Evolutionary conservation across 1,140 invertebrate species (phyloP), one percentile per base, ranked within the genome.

Genomic region (Zaprionus lachaisei): DNA sequence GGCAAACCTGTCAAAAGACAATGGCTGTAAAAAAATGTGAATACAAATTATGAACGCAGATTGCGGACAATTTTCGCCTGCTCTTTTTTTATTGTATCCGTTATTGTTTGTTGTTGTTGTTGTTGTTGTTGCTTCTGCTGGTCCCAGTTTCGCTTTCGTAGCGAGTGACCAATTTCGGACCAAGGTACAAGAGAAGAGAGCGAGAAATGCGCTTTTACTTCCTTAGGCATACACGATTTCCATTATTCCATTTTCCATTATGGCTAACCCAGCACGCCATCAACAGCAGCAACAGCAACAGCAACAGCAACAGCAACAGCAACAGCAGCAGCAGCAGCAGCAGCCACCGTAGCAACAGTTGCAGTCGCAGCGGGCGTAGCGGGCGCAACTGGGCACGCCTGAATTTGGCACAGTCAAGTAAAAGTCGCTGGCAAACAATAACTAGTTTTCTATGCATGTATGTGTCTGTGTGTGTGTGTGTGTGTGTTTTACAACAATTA

Each of bases 1-100:
- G 84, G 84, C 84, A 79, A 89, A 89, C 84, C 66, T 90, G 85
- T 90, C 84, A 89, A 90, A 90, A 90, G 85, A 89, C 84, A 90
- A 90, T 90, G 85, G 72, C 73, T 76, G 54, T 61, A 66, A 57
- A 79, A 79, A 65, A 69, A 77, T 78, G 62, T 67, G 61, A 73
- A 72, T 74, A 79, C 61, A 74, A 75, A 76, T 72, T 76, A 61
- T 75, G 60, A 64, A 51, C 55, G 47, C 31, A 34, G 38, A 57
- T 56, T 56, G 34, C 24, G 26, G 15, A 17, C 22, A 47, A 26
- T 67, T 44, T 51, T 49, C 28, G 55, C 28, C 41, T 37, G 31
- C 9, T 34, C 31, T 34, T 34, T 28, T 28, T 34, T 31, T 3
- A 9, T 31, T 60, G 47, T 71, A 65, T 69, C 77, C 44, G 68